Evolutionary conservation across 2,113 vertebrate genomes (phyloP).

Genomic region (Malurus cyaneus): DNA sequence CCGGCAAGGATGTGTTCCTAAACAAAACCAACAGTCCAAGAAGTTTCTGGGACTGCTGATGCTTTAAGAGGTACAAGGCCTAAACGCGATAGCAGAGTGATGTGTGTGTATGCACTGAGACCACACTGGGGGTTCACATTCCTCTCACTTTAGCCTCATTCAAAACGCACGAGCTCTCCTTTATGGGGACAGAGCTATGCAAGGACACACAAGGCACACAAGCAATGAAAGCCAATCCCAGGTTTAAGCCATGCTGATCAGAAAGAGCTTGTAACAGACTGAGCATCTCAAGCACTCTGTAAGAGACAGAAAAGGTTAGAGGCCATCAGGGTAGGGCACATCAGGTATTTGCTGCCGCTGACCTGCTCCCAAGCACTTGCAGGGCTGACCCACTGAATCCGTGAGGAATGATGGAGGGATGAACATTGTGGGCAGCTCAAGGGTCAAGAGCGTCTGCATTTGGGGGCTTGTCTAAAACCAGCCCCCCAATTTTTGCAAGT

Average conservation of each 20-base stretch:
- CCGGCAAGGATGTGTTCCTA: neutral
- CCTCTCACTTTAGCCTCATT: neutral
- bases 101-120: neutral
- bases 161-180: neutral
- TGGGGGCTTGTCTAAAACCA: neutral
- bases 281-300: fast-evolving
- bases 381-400: neutral
- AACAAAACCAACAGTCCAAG: neutral
- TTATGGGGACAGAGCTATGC: neutral
- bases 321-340: neutral
- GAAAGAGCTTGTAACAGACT: neutral
- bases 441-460: neutral
- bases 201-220: neutral
- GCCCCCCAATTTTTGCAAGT: constrained; percentile 1
- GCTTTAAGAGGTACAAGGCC: neutral
- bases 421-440: neutral
- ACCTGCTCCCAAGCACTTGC: neutral
- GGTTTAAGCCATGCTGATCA: neutral
- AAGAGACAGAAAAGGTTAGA: neutral
- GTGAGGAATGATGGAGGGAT: fast-evolving
- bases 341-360: neutral
- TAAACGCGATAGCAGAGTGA: fast-evolving
- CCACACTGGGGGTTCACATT: fast-evolving
- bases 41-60: neutral
- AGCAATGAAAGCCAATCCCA: neutral